Conservation (phyloP, 2,113 vertebrate species). For the Myocastor coypus region DNA sequence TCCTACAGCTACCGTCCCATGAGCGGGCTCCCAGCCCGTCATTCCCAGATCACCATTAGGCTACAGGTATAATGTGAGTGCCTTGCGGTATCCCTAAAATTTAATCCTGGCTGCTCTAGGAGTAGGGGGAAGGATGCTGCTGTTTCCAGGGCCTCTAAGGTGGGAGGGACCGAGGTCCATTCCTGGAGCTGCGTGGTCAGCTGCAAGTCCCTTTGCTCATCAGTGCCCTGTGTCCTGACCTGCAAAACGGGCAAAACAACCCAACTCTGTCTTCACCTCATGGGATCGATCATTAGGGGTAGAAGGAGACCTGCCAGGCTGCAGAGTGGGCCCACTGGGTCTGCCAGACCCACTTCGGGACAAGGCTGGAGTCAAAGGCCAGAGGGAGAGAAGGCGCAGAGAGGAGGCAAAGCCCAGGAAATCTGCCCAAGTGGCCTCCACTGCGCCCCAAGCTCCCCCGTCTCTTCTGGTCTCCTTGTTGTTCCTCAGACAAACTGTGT, state of each 20-base stretch:
- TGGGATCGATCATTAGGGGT: neutral
- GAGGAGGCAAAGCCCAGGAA: neutral
- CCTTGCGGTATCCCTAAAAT: neutral
- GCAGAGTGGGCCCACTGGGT: neutral
- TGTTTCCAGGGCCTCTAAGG: too few relatives aligned
- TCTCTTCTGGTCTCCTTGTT: neutral
- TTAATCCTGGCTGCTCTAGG: neutral
- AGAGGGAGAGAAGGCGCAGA: neutral
- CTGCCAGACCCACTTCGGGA: neutral
- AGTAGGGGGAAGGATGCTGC: neutral
- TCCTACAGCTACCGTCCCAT: neutral
- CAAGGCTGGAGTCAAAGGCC: neutral
- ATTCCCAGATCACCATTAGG: neutral
- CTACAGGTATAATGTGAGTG: neutral
- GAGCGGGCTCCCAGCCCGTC: neutral
- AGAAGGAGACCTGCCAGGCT: neutral
- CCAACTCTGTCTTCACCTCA: neutral
- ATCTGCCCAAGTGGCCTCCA: neutral
- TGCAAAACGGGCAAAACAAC: neutral
- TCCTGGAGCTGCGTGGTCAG: neutral
- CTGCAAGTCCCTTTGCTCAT: fast-evolving
- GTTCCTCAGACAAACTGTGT: neutral
- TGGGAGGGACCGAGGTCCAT: fast-evolving
- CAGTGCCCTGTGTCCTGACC: neutral
- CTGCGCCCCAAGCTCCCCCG: neutral